Conservation (phyloP, 2,113 vertebrate species). For the Leiothrix lutea region DNA sequence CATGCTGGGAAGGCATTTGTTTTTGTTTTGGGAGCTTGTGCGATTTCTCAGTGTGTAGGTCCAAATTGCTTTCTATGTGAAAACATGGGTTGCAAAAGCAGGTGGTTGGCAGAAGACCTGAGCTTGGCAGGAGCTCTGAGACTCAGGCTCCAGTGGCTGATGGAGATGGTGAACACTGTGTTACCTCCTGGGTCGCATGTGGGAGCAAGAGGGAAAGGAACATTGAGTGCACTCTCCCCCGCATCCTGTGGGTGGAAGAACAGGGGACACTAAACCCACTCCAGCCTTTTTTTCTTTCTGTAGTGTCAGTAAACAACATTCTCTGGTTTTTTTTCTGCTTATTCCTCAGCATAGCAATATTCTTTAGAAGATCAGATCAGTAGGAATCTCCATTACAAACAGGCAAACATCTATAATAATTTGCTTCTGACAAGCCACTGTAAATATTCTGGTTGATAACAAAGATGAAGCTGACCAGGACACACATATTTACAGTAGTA, state of each 20-base stretch:
- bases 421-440: not conserved
- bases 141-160: not conserved
- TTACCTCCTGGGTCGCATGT: not conserved
- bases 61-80: not conserved
- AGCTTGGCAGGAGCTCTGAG: conserved; percentile 18
- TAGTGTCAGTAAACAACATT: not conserved
- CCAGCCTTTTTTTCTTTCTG: not conserved
- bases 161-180: not conserved
- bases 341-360: not conserved
- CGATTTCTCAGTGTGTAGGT: not conserved
- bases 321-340: not conserved
- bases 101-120: conserved; percentile 54
- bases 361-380: not conserved
- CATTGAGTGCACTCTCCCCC: accelerated
- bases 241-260: not conserved
- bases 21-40: not conserved
- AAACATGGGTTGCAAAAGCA: conserved; percentile 7
- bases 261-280: not conserved
- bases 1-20: conserved; percentile 6
- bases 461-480: not conserved
- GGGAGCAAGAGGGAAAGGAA: not conserved
- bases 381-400: not conserved
- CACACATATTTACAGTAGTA: not conserved
- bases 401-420: not conserved
- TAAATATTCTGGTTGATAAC: not conserved